Evolutionary conservation across 2,113 vertebrate genomes (phyloP).

Genomic region (Piaya cayana): DNA sequence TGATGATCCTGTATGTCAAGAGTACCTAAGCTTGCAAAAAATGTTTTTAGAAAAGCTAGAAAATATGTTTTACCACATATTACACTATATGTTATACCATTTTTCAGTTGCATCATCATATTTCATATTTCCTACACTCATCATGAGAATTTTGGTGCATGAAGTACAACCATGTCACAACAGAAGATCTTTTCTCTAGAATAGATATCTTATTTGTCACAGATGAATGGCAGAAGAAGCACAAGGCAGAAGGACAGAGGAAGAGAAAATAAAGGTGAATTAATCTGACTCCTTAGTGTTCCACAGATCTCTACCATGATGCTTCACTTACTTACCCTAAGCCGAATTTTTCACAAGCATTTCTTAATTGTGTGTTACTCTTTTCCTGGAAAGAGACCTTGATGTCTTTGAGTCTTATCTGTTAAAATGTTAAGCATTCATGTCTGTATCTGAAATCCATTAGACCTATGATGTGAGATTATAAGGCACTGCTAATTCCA

Average conservation of each 20-base stretch:
- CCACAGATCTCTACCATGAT: not conserved
- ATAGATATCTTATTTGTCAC: not conserved
- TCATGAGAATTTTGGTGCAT: not conserved
- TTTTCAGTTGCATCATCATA: not conserved
- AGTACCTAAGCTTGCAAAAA: not conserved
- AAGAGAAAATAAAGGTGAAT: not conserved
- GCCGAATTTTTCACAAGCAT: not conserved
- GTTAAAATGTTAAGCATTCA: not conserved
- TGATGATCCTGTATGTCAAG: not conserved
- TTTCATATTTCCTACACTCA: rapidly evolving
- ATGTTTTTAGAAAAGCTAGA: not conserved
- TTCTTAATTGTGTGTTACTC: not conserved
- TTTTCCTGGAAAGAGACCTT: not conserved
- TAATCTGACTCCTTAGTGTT: not conserved
- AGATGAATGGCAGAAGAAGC: not conserved
- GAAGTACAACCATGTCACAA: not conserved
- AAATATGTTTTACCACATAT: not conserved
- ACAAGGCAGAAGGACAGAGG: not conserved
- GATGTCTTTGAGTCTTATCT: not conserved
- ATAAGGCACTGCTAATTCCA: not conserved
- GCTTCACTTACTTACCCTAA: not conserved
- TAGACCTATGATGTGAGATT: not conserved
- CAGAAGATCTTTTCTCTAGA: not conserved
- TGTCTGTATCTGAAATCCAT: not conserved
- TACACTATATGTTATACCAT: not conserved